Evolutionary conservation across 2,797 vertebrate genomes (phyloP).

Genomic region (Rhinatrema bivittatum): DNA sequence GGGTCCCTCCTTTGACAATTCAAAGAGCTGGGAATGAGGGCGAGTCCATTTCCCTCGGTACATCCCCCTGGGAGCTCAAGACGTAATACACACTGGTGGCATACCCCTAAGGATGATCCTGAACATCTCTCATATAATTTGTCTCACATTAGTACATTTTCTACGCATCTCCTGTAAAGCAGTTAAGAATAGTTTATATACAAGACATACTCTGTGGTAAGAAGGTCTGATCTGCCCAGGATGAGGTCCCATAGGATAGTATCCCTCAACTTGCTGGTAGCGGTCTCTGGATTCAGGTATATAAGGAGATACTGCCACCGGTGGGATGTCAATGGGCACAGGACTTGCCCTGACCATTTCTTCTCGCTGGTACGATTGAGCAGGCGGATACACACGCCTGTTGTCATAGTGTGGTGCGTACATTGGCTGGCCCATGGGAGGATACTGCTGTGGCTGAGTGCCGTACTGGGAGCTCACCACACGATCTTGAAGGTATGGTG

Average conservation of each 20-base stretch:
- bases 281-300: conserved; percentile 79
- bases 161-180: too few species aligned
- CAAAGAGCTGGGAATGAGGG: too few species aligned
- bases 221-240: conserved; percentile 72
- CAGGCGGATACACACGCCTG: conserved; percentile 69
- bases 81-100: too few species aligned
- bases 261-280: conserved; percentile 78
- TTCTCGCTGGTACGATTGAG: conserved; percentile 79
- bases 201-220: conserved; percentile 74
- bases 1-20: too few species aligned
- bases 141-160: too few species aligned
- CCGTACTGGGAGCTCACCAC: conserved; percentile 64
- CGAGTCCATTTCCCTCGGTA: too few species aligned
- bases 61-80: too few species aligned
- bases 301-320: conserved; percentile 72
- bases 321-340: conserved; percentile 76
- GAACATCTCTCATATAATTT: too few species aligned
- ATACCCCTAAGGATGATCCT: too few species aligned
- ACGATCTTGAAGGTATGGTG: conserved; percentile 75
- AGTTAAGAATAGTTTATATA: too few species aligned
- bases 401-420: conserved; percentile 79
- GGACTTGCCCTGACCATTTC: conserved; percentile 84
- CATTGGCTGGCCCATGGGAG: conserved; percentile 48
- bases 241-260: conserved; percentile 74
- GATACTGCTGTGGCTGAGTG: conserved; percentile 68